Conservation (phyloP, 2,113 vertebrate species). For the Drymodes brunneopygia region DNA sequence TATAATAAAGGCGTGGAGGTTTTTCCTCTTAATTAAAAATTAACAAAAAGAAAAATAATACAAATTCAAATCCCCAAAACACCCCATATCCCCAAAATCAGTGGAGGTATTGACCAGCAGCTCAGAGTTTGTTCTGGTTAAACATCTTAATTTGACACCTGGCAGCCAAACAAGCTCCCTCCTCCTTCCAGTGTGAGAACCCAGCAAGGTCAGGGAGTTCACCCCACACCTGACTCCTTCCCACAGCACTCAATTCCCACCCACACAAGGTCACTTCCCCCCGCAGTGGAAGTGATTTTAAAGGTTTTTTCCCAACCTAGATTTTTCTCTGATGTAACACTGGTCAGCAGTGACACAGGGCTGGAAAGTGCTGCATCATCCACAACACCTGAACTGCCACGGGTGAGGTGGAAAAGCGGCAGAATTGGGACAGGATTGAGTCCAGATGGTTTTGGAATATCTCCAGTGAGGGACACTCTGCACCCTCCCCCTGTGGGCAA, state of each 20-base stretch:
- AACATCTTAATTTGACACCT: background rate
- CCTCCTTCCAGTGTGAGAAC: background rate
- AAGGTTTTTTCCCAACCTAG: background rate
- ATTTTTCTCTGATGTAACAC: background rate
- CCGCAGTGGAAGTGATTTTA: background rate
- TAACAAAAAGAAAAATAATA: background rate
- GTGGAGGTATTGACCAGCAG: background rate
- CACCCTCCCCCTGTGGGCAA: background rate
- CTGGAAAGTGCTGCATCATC: background rate
- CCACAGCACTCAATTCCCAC: background rate
- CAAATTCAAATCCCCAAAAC: background rate
- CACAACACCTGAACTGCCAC: background rate
- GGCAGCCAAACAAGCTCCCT: background rate
- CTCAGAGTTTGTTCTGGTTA: background rate
- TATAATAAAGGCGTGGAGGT: accelerated
- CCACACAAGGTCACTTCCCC: background rate
- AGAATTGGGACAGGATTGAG: background rate
- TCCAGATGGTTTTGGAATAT: background rate
- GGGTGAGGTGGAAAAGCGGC: background rate
- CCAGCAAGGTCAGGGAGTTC: background rate
- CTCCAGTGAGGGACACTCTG: background rate
- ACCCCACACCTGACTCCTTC: background rate
- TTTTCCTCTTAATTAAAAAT: background rate
- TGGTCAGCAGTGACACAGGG: background rate
- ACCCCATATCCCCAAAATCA: background rate